These are phyloP conservation scores for Halyomorpha halys DNA, from an alignment of 1,140 invertebrate genomes.

Conservation along the genomic window DNA sequence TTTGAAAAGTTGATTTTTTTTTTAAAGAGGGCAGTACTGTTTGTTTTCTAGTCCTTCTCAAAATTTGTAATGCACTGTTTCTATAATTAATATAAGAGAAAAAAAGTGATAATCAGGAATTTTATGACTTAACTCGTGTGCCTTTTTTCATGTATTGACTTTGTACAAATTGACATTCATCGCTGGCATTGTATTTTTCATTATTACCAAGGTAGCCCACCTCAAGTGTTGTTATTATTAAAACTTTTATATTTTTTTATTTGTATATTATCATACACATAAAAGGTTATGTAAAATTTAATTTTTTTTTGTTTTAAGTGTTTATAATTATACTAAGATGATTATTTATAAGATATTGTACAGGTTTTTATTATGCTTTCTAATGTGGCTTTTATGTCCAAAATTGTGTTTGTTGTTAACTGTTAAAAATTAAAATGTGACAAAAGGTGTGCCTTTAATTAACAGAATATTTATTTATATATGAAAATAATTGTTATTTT, in stretches of 20 bases:
- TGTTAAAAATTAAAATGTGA: slow-evolving; percentile 2
- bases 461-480: slow-evolving; percentile 19
- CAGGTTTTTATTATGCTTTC: neutral
- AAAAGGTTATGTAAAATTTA: no score
- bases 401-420: slow-evolving; percentile 3
- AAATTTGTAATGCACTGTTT: neutral
- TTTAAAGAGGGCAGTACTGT: neutral
- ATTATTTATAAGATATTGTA: slow-evolving; percentile 7
- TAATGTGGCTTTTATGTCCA: slow-evolving; percentile 7
- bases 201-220: slow-evolving; percentile 12
- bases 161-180: neutral
- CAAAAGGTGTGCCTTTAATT: slow-evolving; percentile 13
- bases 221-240: slow-evolving; percentile 13
- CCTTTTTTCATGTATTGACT: neutral
- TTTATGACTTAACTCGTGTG: neutral
- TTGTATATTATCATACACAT: neutral
- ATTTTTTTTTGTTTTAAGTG: neutral
- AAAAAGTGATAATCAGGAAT: neutral
- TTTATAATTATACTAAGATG: neutral
- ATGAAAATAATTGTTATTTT: slow-evolving; percentile 10
- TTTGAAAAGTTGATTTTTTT: neutral
- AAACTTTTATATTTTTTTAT: slow-evolving; percentile 20
- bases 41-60: neutral
- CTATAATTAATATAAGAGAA: no score
- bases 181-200: neutral